Conservation (phyloP, 1,140 invertebrate species). For the Apis dorsata region DNA sequence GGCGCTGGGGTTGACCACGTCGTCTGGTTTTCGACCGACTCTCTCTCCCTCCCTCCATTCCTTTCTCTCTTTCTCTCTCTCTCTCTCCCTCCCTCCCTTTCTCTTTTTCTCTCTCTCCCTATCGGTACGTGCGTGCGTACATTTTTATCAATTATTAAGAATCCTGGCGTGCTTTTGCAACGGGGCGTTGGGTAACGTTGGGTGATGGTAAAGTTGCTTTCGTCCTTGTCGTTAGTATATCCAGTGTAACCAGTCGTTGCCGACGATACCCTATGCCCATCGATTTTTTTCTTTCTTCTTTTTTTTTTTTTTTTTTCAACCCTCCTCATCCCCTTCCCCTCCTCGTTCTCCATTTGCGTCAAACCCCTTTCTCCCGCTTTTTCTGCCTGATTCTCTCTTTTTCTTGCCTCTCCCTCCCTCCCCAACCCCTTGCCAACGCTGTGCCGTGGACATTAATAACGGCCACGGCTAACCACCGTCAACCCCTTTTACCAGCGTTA, state of each 20-base stretch:
- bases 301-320: constrained; percentile 56
- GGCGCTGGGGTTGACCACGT: constrained; percentile 43
- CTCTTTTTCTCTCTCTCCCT: neutral
- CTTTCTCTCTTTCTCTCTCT: neutral
- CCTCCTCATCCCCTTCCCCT: constrained; percentile 43
- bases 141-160: constrained; percentile 81
- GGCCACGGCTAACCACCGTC: constrained; percentile 73
- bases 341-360: constrained; percentile 31
- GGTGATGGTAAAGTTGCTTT: constrained; percentile 52
- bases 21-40: constrained; percentile 48
- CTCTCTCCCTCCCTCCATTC: constrained; percentile 43
- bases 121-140: constrained; percentile 74
- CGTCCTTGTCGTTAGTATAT: constrained; percentile 41
- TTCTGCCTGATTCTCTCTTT: constrained; percentile 51
- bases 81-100: neutral
- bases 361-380: constrained; percentile 38
- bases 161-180: constrained; percentile 65
- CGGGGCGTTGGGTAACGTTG: constrained; percentile 1
- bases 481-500: constrained; percentile 69
- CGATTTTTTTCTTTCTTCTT: constrained; percentile 36
- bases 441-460: constrained; percentile 78
- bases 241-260: constrained; percentile 55
- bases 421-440: constrained; percentile 2
- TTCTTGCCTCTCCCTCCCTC: constrained; percentile 43
- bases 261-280: constrained; percentile 62